These are phyloP conservation scores for Anolis sagrei DNA, from an alignment of 2,113 vertebrate genomes.

Conservation along the genomic window DNA sequence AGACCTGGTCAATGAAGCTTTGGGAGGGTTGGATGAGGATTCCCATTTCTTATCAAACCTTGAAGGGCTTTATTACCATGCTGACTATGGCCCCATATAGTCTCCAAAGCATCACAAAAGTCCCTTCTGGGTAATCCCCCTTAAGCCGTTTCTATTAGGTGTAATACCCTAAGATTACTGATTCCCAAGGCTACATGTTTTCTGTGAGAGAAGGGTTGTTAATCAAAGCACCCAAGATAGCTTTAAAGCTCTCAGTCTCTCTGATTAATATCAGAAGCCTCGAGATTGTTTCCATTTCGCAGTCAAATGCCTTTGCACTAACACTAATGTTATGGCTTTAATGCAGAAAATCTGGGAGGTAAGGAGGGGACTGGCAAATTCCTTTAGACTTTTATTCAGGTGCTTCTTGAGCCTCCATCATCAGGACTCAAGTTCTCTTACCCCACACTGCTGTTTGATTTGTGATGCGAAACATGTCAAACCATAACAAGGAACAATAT, in stretches of 20 bases:
- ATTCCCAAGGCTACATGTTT: slow-evolving; percentile 65
- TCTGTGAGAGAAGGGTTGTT: slow-evolving; percentile 39
- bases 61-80: slow-evolving; percentile 64
- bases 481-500: neutral
- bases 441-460: neutral
- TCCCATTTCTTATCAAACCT: slow-evolving; percentile 61
- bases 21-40: slow-evolving; percentile 37
- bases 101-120: slow-evolving; percentile 59
- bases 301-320: slow-evolving; percentile 31
- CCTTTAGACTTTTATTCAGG: neutral
- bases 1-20: slow-evolving; percentile 28
- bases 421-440: neutral
- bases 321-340: slow-evolving; percentile 49
- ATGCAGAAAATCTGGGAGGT: neutral
- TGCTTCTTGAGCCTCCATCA: neutral
- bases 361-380: neutral
- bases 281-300: slow-evolving; percentile 47
- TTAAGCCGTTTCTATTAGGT: slow-evolving; percentile 67
- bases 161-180: slow-evolving; percentile 64
- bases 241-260: slow-evolving; percentile 47
- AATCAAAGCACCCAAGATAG: slow-evolving; percentile 55
- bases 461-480: neutral
- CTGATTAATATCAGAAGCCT: slow-evolving; percentile 37
- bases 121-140: slow-evolving; percentile 67
- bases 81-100: slow-evolving; percentile 52